These are phyloP conservation scores for Chalcis sispes DNA, from an alignment of 2,888 invertebrate genomes.

Conservation along the genomic window DNA sequence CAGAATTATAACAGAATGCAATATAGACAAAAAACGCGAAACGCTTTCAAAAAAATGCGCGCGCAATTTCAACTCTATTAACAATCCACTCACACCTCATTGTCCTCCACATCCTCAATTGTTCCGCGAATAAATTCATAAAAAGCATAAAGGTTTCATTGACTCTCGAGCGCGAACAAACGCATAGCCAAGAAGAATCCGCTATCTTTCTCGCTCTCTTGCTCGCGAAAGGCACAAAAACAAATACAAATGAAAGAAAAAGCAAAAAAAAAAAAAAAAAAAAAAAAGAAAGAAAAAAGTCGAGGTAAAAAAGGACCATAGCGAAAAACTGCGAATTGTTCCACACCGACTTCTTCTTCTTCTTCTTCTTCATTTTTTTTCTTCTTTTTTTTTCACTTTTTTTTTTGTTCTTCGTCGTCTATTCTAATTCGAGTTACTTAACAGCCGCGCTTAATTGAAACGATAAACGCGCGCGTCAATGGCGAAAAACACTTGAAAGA, in stretches of 20 bases:
- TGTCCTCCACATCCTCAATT: conserved; percentile 29
- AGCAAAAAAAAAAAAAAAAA: background rate
- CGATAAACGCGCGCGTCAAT: conserved; percentile 27
- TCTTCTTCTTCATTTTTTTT: no score
- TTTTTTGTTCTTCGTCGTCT: conserved; percentile 4
- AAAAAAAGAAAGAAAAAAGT: conserved; percentile 13
- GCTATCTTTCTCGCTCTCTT: no score
- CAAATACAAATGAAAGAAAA: background rate
- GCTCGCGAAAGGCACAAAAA: background rate
- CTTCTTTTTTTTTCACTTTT: no score
- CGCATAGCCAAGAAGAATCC: background rate
- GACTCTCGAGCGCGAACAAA: conserved; percentile 10
- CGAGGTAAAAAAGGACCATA: no score
- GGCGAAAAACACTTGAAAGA: conserved; percentile 31
- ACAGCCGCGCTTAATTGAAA: conserved; percentile 46
- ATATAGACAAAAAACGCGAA: conserved; percentile 11
- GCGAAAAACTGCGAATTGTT: no score
- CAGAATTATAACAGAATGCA: conserved; percentile 31
- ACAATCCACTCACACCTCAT: conserved; percentile 48
- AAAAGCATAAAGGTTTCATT: conserved; percentile 34
- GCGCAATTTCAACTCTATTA: conserved; percentile 46
- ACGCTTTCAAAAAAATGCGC: background rate
- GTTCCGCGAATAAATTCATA: conserved; percentile 45
- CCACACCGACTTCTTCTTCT: no score
- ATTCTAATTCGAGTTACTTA: conserved; percentile 38